Conservation (phyloP, 2,113 vertebrate species). For the Axis porcinus region DNA sequence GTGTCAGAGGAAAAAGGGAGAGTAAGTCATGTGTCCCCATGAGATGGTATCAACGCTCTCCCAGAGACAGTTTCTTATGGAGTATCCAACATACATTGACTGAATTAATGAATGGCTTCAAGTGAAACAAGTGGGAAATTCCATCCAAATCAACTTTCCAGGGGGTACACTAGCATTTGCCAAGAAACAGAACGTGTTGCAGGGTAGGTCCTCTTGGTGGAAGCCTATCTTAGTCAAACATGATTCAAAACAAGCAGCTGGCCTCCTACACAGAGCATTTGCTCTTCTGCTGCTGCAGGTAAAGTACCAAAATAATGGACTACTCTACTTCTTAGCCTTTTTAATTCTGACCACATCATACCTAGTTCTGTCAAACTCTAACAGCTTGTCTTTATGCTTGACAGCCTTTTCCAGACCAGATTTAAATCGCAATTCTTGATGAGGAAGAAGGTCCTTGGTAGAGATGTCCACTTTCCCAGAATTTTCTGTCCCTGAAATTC, state of each 20-base stretch:
- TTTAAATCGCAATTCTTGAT: slow-evolving; percentile 87
- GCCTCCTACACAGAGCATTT: neutral
- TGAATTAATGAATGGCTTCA: neutral
- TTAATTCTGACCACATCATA: slow-evolving; percentile 64
- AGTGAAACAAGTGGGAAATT: neutral
- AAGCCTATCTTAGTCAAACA: slow-evolving; percentile 13
- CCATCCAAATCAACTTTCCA: neutral
- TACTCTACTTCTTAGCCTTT: neutral
- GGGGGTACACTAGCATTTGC: neutral
- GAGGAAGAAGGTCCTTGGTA: slow-evolving; percentile 86
- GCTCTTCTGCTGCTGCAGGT: neutral
- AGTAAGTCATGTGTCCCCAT: neutral
- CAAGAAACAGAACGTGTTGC: neutral
- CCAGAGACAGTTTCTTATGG: neutral
- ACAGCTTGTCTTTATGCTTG: slow-evolving; percentile 95
- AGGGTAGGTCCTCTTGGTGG: neutral
- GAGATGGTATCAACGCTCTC: neutral
- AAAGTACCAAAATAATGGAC: neutral
- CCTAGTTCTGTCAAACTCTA: slow-evolving; percentile 97
- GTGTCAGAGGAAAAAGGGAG: neutral
- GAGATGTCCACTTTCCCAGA: slow-evolving; percentile 74
- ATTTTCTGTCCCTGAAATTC: slow-evolving; percentile 78
- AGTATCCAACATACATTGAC: neutral
- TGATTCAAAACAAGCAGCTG: neutral
- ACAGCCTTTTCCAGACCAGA: slow-evolving; percentile 92